Base-by-base conservation (phyloP, 2,888 invertebrate genomes). In the Melanostoma mellinum region DNA sequence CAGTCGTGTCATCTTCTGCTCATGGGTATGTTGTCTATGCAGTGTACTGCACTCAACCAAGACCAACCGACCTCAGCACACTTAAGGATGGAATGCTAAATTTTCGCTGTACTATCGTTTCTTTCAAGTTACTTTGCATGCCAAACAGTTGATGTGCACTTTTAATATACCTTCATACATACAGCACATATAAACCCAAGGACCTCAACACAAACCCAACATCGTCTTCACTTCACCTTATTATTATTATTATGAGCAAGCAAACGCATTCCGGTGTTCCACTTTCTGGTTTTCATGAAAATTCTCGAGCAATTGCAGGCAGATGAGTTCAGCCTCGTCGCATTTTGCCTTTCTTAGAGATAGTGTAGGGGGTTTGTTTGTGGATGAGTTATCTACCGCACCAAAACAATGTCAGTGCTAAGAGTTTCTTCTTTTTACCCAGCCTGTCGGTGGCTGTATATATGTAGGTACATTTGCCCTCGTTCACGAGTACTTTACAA, bases 191-290 rank as follows among this genome's bases (percentile, higher is more conserved):
- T 53, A 8, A 52, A 58, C 44, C 55, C 78, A 72, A 72, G 78
- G 78, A 72, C 65, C 52, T 56, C 72, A 35, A 10, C 46, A 10
- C 44, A 8, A 3, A 32, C 20, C 20, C 20, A 20, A 20, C 20
- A 35, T 52, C 60, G 60, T 72, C 78, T 72, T 73, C 60, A 55
- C 58, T 72, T 61, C 44, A 61, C 60, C 46, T 60, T 60, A 63
- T 73, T 79, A 60, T 79, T 79, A 60, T 79, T 79, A 73, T 73
- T 79, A 73, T 73, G 72, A 78, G 65, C 58, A 60, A 72, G 65
- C 78, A 67, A 79, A 68, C 55, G 73, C 53, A 79, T 73, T 79
- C 73, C 68, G 60, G 73, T 79, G 73, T 68, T 73, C 67, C 79
- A 73, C 55, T 61, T 68, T 79, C 73, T 72, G 67, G 67, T 53